Evolutionary conservation across 2,113 vertebrate species (phyloP).

Genomic region (Nothocercus julius): DNA sequence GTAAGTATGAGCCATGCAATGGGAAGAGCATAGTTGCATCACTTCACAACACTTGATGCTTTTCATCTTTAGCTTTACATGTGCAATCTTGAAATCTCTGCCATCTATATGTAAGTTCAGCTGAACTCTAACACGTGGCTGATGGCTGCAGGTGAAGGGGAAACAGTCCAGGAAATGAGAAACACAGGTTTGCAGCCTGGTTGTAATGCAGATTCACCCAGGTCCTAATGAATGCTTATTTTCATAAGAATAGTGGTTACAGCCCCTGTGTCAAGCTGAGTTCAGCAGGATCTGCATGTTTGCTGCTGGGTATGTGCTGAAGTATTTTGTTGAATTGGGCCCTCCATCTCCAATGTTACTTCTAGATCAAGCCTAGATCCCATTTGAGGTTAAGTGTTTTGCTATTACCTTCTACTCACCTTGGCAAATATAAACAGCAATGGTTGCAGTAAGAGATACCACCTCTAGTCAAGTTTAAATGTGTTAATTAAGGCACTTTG

Average conservation of each 20-base stretch:
- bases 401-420: background rate
- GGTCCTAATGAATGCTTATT: background rate
- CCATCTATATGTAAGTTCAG: conserved; percentile 47
- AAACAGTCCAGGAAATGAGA: background rate
- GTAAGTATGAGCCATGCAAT: background rate
- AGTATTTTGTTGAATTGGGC: background rate
- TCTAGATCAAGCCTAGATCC: background rate
- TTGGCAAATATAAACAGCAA: fast-evolving
- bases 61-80: conserved; percentile 63
- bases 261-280: background rate
- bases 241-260: background rate
- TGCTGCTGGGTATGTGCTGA: background rate
- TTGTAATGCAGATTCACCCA: background rate
- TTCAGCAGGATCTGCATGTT: background rate
- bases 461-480: background rate
- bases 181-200: background rate
- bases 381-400: background rate
- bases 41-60: conserved; percentile 39
- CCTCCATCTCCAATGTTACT: background rate
- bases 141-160: background rate
- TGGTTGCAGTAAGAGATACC: background rate
- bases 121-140: conserved; percentile 17
- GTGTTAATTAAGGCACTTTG: background rate
- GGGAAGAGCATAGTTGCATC: background rate
- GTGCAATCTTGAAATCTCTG: conserved; percentile 44